phyloP scores from a whole-genome alignment of 92 coral and sea anemone species.

The Pocillopora meandrina region DNA sequence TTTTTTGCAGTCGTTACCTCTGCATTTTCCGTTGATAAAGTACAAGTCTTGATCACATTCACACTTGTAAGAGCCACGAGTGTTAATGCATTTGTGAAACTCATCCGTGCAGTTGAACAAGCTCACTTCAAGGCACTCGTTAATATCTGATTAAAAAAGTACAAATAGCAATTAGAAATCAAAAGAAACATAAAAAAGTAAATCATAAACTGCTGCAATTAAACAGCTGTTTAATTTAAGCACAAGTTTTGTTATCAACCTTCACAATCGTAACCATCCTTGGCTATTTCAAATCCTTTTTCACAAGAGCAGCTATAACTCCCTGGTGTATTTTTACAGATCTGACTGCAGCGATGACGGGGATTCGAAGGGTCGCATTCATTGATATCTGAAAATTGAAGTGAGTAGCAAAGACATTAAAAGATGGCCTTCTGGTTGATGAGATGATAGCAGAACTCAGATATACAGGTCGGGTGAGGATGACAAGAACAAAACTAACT shows the following conservation, averaged over 20 bases:
- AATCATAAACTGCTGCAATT: too few species aligned
- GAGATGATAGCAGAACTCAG: too few species aligned
- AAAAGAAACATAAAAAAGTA: background rate
- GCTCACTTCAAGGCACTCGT: conserved; percentile 47
- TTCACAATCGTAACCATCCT: conserved; percentile 42
- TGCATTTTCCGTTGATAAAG: conserved; percentile 44
- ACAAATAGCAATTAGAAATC: background rate
- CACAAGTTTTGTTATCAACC: conserved; percentile 8
- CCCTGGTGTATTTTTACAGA: conserved; percentile 46
- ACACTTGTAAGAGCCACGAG: conserved; percentile 60
- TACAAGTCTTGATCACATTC: conserved; percentile 50
- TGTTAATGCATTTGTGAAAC: conserved; percentile 54
- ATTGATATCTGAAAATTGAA: conserved; percentile 43
- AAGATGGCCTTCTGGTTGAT: background rate
- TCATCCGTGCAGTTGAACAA: conserved; percentile 50
- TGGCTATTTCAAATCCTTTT: conserved; percentile 34
- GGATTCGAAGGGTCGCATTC: conserved; percentile 43
- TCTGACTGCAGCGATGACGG: conserved; percentile 33
- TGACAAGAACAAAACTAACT: background rate
- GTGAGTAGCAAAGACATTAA: background rate
- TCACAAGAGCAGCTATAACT: conserved; percentile 38
- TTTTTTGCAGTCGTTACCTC: conserved; percentile 18
- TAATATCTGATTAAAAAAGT: conserved; percentile 33
- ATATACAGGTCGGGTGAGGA: background rate
- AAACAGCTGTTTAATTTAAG: background rate